Base-by-base conservation (phyloP, 2,113 vertebrate species). In the Nibea coibor region DNA sequence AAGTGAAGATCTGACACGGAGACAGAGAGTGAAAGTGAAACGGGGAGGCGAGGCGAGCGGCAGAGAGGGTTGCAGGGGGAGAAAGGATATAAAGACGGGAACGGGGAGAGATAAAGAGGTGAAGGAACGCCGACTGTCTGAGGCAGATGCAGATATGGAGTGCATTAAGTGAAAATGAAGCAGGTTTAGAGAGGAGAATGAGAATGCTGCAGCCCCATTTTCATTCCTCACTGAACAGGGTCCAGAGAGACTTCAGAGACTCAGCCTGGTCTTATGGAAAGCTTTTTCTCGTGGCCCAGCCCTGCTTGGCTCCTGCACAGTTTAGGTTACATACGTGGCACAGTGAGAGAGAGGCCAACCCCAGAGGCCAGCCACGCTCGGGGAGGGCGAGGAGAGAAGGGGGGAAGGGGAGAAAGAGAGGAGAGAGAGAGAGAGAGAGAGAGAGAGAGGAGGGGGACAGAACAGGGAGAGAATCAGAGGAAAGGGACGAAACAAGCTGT, bases 281-380 rank as follows among this genome's bases (percentile, higher is more conserved):
- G 75, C 80, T 74, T 83, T 83, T 72, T 22, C 73, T 78, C 42
- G 5, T 70, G 64, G 78, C 85, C 72, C 85, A 42, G 81, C 74
- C 74, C 82, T 53, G 82, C 81, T 71, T 45, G 73, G 86, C 76
- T 72, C 63, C 50, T 78, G 54, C 54, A 72, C 81, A 85, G 86
- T 88, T 88, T 87, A 72, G 87, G 86, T 93, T 88, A 87, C 85
- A 91, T 86, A 89, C 81, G 80, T 89, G 85, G 88, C 86, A 89
- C 70, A 80, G 64, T 0, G 35, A 67, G 45, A 86, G 83, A 62
- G 75, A 72, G 80, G 81, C 85, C 81, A 81, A 81, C 58, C 54
- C 88, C 75, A 72, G 72, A 59, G 31, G 80, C 81, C 77, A 89
- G 84, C 59, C 31, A 39, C 20, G 2, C 64, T 71, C 56, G 17